These are phyloP conservation scores for Mormyrops boulengeri DNA, from an alignment of 2,797 vertebrate genomes.

Conservation along the genomic window DNA sequence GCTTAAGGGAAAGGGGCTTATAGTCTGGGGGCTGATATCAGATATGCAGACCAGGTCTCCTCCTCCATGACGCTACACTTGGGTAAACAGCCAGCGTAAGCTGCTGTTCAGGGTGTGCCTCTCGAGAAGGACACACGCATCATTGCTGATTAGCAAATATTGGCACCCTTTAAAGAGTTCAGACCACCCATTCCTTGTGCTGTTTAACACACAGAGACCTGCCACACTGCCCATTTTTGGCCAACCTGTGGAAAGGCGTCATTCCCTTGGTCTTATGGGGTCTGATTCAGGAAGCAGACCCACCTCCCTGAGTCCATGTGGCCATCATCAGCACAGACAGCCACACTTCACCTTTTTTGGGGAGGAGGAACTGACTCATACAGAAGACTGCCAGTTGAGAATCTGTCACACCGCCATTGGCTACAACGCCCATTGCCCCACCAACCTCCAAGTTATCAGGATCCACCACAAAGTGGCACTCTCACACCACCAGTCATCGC, in stretches of 20 bases:
- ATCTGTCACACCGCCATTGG: background rate
- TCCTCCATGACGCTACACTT: background rate
- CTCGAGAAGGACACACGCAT: background rate
- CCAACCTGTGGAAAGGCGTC: background rate
- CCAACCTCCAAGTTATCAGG: background rate
- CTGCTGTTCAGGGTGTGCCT: background rate
- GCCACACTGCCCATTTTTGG: background rate
- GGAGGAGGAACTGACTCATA: background rate
- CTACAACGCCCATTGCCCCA: background rate
- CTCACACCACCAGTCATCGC: background rate
- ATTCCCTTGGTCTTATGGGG: background rate
- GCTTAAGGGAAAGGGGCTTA: background rate
- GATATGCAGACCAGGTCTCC: background rate
- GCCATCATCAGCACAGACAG: background rate
- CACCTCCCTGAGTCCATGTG: background rate
- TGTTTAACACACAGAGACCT: background rate
- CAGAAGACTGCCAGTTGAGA: background rate
- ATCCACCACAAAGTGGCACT: background rate
- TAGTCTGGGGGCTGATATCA: background rate
- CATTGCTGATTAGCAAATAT: background rate
- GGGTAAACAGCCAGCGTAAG: background rate
- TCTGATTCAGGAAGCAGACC: background rate
- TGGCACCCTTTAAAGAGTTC: background rate
- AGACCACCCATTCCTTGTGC: background rate
- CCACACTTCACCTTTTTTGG: background rate